phyloP scores from a whole-genome alignment of 2,113 vertebrate species.

The Pterocles burchelli region DNA sequence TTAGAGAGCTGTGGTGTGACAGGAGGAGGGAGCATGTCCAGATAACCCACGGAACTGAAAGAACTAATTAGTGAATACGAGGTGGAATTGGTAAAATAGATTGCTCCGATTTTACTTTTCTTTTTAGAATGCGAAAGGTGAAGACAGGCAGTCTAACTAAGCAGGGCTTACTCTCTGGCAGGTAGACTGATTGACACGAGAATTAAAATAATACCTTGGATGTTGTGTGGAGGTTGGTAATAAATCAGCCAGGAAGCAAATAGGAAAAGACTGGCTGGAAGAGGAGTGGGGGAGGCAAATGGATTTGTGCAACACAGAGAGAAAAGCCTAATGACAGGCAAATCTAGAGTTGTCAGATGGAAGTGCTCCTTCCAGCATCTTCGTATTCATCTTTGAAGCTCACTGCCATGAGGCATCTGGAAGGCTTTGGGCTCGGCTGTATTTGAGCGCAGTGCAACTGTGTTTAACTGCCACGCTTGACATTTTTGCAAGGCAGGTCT shows the following conservation, averaged over 20 bases:
- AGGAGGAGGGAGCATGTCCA: not conserved
- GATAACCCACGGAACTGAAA: not conserved
- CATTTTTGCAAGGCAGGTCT: not conserved
- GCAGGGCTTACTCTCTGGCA: not conserved
- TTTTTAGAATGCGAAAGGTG: not conserved
- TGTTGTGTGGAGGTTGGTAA: not conserved
- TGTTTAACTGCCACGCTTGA: not conserved
- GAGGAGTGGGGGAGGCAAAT: slow-evolving; percentile 3
- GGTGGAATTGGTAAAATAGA: not conserved
- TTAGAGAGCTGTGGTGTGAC: slow-evolving; percentile 12
- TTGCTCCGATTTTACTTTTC: not conserved
- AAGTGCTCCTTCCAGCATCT: not conserved
- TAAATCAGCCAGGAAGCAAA: slow-evolving; percentile 37
- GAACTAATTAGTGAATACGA: not conserved
- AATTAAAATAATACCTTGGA: not conserved
- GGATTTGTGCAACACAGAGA: not conserved
- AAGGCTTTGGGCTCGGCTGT: not conserved
- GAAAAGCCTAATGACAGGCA: not conserved
- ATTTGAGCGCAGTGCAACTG: not conserved
- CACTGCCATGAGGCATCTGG: rapidly evolving
- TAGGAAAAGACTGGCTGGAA: not conserved
- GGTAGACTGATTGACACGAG: not conserved
- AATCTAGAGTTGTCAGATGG: not conserved
- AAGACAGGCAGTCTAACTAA: not conserved
- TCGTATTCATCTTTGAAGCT: not conserved